Evolutionary conservation across 1,140 invertebrate species (phyloP).

Genomic region (Plectus sambesii): DNA sequence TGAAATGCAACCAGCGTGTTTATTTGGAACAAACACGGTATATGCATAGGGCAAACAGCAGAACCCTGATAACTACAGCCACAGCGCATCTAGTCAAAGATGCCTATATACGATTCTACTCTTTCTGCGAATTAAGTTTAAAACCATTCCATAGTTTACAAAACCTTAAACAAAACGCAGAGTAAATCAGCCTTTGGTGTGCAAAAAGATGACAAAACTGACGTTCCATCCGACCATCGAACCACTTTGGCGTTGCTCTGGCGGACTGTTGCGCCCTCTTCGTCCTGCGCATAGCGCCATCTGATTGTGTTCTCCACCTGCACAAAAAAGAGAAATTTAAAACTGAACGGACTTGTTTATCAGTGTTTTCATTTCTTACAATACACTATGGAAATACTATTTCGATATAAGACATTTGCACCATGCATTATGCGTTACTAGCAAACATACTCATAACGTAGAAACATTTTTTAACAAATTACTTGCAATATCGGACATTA

Average conservation of each 20-base stretch:
- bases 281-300: constrained; percentile 76
- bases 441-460: constrained; percentile 34
- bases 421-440: constrained; percentile 1
- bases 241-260: constrained; percentile 93
- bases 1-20: too few relatives aligned
- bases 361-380: background rate
- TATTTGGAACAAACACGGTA: too few relatives aligned
- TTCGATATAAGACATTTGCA: too few relatives aligned
- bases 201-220: constrained; percentile 18
- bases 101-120: constrained; percentile 1
- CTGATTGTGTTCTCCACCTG: constrained; percentile 89
- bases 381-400: too few relatives aligned
- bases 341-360: background rate
- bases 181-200: background rate
- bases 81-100: too few relatives aligned
- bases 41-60: too few relatives aligned
- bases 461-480: background rate
- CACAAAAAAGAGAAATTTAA: constrained; percentile 2
- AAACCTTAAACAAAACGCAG: too few relatives aligned
- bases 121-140: background rate
- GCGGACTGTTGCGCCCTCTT: constrained; percentile 66
- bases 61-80: too few relatives aligned
- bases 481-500: constrained; percentile 54
- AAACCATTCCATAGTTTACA: too few relatives aligned
- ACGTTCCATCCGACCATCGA: constrained; percentile 85